Evolutionary conservation across 2,888 invertebrate species (phyloP).

Genomic region (Agrenia bidenticulata): DNA sequence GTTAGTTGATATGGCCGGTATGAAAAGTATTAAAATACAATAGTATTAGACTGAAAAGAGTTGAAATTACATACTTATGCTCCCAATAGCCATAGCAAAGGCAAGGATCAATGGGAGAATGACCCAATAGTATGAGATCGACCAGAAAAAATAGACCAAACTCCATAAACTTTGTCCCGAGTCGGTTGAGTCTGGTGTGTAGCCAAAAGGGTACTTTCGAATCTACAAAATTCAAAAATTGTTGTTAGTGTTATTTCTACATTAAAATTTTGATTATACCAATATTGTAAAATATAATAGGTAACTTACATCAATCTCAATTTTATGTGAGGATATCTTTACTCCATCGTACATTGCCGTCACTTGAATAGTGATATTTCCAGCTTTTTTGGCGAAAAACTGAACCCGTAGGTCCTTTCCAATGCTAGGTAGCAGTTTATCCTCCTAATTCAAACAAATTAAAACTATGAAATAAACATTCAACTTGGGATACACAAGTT

Average conservation of each 20-base stretch:
- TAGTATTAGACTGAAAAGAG: not conserved
- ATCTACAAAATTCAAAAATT: too few relatives aligned
- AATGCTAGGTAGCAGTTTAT: not conserved
- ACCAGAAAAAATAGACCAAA: too few relatives aligned
- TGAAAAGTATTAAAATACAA: not conserved
- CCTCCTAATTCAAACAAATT: too few relatives aligned
- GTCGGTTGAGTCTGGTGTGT: too few relatives aligned
- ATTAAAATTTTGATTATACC: too few relatives aligned
- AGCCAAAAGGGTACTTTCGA: not conserved
- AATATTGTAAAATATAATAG: too few relatives aligned
- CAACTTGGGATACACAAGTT: too few relatives aligned
- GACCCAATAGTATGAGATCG: not conserved
- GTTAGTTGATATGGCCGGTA: not conserved
- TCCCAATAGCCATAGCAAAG: not conserved
- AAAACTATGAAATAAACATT: too few relatives aligned
- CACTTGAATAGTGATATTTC: slow-evolving; percentile 1
- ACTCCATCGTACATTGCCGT: not conserved
- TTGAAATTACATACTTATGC: slow-evolving; percentile 2
- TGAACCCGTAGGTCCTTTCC: slow-evolving; percentile 3
- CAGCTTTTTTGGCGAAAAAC: not conserved
- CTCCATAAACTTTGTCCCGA: too few relatives aligned
- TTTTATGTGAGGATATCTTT: not conserved
- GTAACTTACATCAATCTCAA: slow-evolving; percentile 8
- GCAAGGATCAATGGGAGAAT: not conserved
- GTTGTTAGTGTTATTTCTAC: too few relatives aligned